Evolutionary conservation across 2,888 invertebrate genomes (phyloP).

Genomic region (Apodemia hepburni): DNA sequence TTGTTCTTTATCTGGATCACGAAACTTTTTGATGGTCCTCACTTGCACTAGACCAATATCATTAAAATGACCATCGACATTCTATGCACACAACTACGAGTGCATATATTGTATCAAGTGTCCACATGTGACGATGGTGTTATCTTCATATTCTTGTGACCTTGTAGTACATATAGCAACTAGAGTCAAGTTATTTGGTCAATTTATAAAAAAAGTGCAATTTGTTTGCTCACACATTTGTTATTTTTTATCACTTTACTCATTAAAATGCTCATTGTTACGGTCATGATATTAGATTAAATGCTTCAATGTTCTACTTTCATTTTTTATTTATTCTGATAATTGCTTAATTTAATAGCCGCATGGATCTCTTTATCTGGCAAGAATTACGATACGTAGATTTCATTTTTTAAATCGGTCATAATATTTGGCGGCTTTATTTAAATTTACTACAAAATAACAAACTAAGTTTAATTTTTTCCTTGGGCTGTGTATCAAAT

Average conservation of each 20-base stretch:
- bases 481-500: slow-evolving; percentile 17
- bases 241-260: slow-evolving; percentile 61
- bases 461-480: not conserved
- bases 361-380: not conserved
- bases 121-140: no score
- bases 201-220: no score
- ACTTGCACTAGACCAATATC: no score
- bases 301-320: slow-evolving; percentile 15
- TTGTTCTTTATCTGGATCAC: no score
- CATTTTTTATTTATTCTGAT: slow-evolving; percentile 17
- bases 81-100: no score
- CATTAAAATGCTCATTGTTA: slow-evolving; percentile 75
- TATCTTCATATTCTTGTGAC: no score
- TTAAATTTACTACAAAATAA: not conserved
- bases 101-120: no score
- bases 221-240: slow-evolving; percentile 49
- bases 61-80: no score
- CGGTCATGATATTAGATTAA: slow-evolving; percentile 66
- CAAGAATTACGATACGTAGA: not conserved
- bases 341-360: slow-evolving; percentile 6
- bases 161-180: no score
- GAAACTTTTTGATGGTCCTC: no score
- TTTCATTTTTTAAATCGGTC: not conserved
- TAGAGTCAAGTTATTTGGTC: no score
- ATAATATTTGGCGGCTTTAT: slow-evolving; percentile 4